Evolutionary conservation across 1,140 invertebrate species (phyloP).

Genomic region (Cataglyphis hispanica): DNA sequence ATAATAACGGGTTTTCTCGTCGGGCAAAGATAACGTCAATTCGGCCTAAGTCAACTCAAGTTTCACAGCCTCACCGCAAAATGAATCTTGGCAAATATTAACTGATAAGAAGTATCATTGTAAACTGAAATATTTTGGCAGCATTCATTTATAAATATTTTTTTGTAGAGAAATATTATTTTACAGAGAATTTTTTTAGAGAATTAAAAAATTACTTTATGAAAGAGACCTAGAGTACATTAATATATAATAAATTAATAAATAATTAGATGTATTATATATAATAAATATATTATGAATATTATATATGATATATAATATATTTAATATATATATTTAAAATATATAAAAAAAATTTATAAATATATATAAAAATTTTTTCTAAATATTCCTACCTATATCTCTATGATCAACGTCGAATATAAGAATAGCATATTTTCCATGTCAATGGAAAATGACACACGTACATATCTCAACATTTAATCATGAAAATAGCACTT

Average conservation of each 20-base stretch:
- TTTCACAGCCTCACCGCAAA: not conserved
- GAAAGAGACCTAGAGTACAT: no score
- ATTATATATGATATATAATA: no score
- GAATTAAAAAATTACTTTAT: no score
- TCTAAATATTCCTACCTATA: no score
- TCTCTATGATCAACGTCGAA: not conserved
- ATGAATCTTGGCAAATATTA: not conserved
- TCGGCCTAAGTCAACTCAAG: constrained; percentile 19
- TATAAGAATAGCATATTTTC: not conserved
- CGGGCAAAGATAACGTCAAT: not conserved
- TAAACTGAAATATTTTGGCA: not conserved
- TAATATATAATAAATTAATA: no score
- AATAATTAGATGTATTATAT: no score
- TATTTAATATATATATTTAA: no score
- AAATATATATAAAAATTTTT: no score
- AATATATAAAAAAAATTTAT: no score
- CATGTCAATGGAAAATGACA: not conserved
- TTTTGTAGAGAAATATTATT: no score
- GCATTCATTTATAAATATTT: not conserved
- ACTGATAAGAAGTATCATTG: not conserved
- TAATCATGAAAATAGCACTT: constrained; percentile 22
- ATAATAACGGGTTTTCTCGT: constrained; percentile 66
- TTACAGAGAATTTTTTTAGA: no score
- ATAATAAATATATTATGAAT: no score
- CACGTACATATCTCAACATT: not conserved